Evolutionary conservation across 2,113 vertebrate species (phyloP).

Genomic region (Gila orcuttii): DNA sequence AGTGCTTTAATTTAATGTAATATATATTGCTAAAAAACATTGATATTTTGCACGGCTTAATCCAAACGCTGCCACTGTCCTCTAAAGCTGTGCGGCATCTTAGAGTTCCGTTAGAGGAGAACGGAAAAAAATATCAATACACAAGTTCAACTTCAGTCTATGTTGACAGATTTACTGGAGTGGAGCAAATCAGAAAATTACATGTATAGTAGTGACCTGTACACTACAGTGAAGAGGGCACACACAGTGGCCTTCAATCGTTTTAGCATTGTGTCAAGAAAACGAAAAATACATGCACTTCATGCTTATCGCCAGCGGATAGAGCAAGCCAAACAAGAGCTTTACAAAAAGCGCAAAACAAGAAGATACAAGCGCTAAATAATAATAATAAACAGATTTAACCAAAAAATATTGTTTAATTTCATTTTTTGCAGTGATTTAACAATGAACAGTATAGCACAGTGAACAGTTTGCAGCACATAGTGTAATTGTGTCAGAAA

Average conservation of each 20-base stretch:
- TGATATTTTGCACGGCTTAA: too few relatives aligned
- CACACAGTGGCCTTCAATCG: too few relatives aligned
- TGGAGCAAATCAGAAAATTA: not conserved
- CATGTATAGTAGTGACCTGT: not conserved
- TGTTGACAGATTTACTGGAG: too few relatives aligned
- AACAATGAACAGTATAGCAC: too few relatives aligned
- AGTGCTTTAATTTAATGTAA: too few relatives aligned
- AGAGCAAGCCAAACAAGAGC: not conserved
- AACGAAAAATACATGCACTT: not conserved
- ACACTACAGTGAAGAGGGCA: too few relatives aligned
- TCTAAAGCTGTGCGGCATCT: too few relatives aligned
- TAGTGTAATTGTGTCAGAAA: too few relatives aligned
- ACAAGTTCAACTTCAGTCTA: too few relatives aligned
- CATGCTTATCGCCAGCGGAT: not conserved
- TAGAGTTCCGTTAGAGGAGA: too few relatives aligned
- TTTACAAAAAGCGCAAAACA: not conserved
- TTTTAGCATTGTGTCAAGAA: not conserved
- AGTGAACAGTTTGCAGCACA: not conserved
- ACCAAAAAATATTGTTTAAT: not conserved
- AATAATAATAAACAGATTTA: not conserved
- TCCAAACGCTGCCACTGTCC: too few relatives aligned
- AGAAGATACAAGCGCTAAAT: not conserved
- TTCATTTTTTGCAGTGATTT: not conserved
- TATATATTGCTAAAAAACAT: too few relatives aligned
- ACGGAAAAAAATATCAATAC: not conserved